A percentile compares a stretch with the other conserved stretches of the same genome.
Conservation (phyloP, 2,888 invertebrate species). For the Amiota mariae region DNA sequence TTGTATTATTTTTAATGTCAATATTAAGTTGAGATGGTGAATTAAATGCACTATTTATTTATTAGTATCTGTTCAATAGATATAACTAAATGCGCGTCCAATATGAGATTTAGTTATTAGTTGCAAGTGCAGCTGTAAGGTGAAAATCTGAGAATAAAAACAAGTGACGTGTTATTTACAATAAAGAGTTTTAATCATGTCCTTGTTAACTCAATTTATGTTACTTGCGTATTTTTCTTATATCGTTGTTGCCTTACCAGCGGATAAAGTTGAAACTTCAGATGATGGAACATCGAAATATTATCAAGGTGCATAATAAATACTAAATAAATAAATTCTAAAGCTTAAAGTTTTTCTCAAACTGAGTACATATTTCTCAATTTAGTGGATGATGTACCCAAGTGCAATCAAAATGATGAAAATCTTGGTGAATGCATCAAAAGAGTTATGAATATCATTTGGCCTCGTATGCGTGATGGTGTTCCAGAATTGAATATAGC, state of each 20-base stretch:
- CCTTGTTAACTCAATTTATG: not conserved
- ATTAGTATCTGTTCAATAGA: not conserved
- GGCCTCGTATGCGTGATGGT: slow-evolving; percentile 70
- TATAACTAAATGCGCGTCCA: not conserved
- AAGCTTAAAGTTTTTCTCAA: not conserved
- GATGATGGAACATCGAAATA: slow-evolving; percentile 39
- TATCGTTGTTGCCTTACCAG: not conserved
- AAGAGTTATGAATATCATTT: slow-evolving; percentile 75
- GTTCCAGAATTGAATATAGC: slow-evolving; percentile 65
- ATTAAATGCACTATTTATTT: too few relatives aligned
- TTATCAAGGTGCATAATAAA: slow-evolving; percentile 36
- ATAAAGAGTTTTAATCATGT: slow-evolving; percentile 4
- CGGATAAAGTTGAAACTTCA: too few relatives aligned
- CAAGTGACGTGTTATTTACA: not conserved
- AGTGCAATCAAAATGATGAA: slow-evolving; percentile 76
- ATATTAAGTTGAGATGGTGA: too few relatives aligned
- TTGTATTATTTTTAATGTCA: too few relatives aligned
- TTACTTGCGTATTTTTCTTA: not conserved
- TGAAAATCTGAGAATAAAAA: not conserved
- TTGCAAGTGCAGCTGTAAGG: slow-evolving; percentile 7
- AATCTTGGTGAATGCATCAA: slow-evolving; percentile 77
- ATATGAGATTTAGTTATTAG: slow-evolving; percentile 15
- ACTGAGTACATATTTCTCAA: not conserved
- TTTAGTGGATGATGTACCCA: slow-evolving; percentile 71
- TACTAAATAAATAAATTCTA: not conserved